Conservation (phyloP, 2,797 vertebrate genomes). For the Pterois miles region DNA sequence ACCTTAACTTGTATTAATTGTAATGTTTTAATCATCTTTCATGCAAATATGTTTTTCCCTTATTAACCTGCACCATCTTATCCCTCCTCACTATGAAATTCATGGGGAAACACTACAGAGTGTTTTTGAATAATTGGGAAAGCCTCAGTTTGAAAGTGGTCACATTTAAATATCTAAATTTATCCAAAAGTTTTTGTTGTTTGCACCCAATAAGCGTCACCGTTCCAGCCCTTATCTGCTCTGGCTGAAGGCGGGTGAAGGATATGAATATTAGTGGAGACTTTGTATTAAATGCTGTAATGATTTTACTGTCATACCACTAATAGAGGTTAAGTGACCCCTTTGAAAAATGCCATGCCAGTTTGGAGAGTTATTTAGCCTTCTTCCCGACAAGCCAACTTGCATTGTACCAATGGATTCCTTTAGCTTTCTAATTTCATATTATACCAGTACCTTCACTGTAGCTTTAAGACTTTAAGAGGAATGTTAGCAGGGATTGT, state of each 20-base stretch:
- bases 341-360: too few relatives aligned
- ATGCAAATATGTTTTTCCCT: constrained; percentile 27
- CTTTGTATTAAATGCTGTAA: constrained; percentile 1
- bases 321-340: background rate
- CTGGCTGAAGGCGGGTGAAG: background rate
- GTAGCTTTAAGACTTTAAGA: too few relatives aligned
- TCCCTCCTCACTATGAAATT: constrained; percentile 1
- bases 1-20: constrained; percentile 34
- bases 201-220: background rate
- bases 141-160: background rate
- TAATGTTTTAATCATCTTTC: constrained; percentile 55
- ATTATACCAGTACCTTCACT: too few relatives aligned
- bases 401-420: too few relatives aligned
- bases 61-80: constrained; percentile 19
- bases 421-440: too few relatives aligned
- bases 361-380: too few relatives aligned
- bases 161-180: constrained; percentile 4
- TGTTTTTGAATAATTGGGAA: constrained; percentile 1
- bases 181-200: background rate
- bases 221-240: background rate
- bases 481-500: too few relatives aligned
- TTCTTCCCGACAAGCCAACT: too few relatives aligned
- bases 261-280: background rate
- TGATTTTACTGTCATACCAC: background rate
- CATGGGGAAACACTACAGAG: background rate